phyloP scores from a whole-genome alignment of 2,113 vertebrate species.

The Strigops habroptila region DNA sequence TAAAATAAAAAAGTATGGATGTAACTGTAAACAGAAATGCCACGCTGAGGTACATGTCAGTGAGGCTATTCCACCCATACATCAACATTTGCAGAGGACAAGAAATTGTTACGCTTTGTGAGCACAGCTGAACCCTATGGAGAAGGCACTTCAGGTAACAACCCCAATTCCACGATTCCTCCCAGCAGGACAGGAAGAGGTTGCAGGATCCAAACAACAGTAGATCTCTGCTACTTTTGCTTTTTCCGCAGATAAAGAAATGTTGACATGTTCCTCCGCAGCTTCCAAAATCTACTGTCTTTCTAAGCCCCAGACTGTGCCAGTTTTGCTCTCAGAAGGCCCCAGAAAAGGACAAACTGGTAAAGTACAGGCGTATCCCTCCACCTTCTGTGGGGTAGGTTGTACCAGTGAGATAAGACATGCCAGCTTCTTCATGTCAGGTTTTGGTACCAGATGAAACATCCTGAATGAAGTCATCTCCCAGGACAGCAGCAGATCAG shows the following conservation, averaged over 20 bases:
- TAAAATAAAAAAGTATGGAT: neutral
- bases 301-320: neutral
- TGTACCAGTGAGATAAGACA: neutral
- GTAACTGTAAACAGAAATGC: neutral
- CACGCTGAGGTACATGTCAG: neutral
- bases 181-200: neutral
- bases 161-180: neutral
- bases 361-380: neutral
- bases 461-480: neutral
- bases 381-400: neutral
- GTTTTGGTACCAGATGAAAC: neutral
- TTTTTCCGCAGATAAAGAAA: neutral
- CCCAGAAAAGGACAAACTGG: neutral
- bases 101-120: neutral
- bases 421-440: neutral
- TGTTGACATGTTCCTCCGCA: neutral
- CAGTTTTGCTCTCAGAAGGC: neutral
- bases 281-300: neutral
- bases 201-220: neutral
- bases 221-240: neutral
- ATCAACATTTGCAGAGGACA: neutral
- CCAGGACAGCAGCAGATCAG: neutral
- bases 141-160: neutral
- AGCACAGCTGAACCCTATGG: neutral
- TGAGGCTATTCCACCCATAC: neutral